phyloP scores from a whole-genome alignment of 2,113 vertebrate genomes.

The Bubo bubo region DNA sequence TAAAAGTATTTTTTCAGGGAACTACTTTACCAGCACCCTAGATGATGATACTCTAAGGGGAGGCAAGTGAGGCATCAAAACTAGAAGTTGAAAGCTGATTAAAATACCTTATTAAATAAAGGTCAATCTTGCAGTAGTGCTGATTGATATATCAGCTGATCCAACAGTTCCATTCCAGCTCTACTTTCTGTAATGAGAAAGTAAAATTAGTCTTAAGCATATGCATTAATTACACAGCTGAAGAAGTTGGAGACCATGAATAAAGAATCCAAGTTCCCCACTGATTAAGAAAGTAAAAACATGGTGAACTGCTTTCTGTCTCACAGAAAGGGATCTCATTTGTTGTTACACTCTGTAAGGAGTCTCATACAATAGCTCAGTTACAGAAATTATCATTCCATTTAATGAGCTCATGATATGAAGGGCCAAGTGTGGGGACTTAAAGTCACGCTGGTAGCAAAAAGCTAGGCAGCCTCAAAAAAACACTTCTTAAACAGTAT shows the following conservation, averaged over 20 bases:
- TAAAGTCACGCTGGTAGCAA: neutral
- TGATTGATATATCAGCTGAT: constrained; percentile 63
- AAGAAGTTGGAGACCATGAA: neutral
- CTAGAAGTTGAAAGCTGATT: constrained; percentile 45
- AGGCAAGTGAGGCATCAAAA: constrained; percentile 38
- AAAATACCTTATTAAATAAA: constrained; percentile 57
- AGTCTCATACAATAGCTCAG: neutral
- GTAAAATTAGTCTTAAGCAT: constrained; percentile 48
- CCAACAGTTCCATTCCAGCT: constrained; percentile 6
- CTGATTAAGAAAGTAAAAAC: constrained; percentile 24
- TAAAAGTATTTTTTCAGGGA: neutral
- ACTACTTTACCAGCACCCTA: neutral
- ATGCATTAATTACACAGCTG: constrained; percentile 49
- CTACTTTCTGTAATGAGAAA: constrained; percentile 48
- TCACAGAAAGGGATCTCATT: neutral
- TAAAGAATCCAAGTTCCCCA: neutral
- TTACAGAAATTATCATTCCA: neutral
- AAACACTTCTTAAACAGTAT: fast-evolving
- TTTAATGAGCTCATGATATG: neutral
- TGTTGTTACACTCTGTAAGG: neutral
- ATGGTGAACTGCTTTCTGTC: neutral
- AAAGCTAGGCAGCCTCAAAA: neutral
- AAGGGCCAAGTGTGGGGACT: neutral
- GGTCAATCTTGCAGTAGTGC: constrained; percentile 20
- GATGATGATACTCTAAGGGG: neutral